phyloP scores from a whole-genome alignment of 37 sponge, comb jelly and placozoan species.

The Spongilla lacustris region DNA sequence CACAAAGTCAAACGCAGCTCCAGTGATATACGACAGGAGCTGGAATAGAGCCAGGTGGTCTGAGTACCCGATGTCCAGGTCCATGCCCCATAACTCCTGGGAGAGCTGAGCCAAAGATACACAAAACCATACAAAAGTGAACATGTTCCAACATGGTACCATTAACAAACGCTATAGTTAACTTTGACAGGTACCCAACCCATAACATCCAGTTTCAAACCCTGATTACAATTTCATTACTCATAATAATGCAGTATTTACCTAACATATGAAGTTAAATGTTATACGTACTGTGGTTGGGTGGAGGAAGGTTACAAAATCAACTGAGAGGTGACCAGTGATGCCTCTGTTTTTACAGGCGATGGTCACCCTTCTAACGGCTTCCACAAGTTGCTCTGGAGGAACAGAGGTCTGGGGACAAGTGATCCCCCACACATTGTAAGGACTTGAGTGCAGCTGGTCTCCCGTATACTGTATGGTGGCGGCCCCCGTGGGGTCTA shows the following conservation, averaged over 20 bases:
- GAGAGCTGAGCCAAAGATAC: slow-evolving; percentile 42
- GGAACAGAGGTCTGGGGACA: slow-evolving; percentile 88
- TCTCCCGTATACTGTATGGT: slow-evolving; percentile 75
- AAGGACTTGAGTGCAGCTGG: slow-evolving; percentile 80
- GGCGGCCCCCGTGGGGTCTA: slow-evolving; percentile 80
- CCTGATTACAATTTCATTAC: too few species aligned
- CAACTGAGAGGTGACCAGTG: slow-evolving; percentile 84
- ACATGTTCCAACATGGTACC: too few species aligned
- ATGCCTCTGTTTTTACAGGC: slow-evolving; percentile 74
- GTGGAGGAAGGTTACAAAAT: slow-evolving; percentile 85
- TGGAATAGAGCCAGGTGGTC: slow-evolving; percentile 66
- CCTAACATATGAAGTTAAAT: too few species aligned
- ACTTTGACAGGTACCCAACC: too few species aligned
- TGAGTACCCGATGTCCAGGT: slow-evolving; percentile 81
- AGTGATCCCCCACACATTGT: slow-evolving; percentile 87
- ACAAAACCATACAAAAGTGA: too few species aligned
- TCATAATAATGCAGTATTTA: too few species aligned
- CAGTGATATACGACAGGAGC: slow-evolving; percentile 70
- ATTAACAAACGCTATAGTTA: too few species aligned
- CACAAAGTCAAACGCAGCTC: slow-evolving; percentile 13
- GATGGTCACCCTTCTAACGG: slow-evolving; percentile 30
- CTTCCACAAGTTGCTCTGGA: slow-evolving; percentile 41
- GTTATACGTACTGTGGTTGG: slow-evolving; percentile 41
- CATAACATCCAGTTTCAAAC: too few species aligned
- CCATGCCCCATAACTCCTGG: slow-evolving; percentile 87